phyloP scores from a whole-genome alignment of 2,113 vertebrate species.

The Lucifuga dentata region DNA sequence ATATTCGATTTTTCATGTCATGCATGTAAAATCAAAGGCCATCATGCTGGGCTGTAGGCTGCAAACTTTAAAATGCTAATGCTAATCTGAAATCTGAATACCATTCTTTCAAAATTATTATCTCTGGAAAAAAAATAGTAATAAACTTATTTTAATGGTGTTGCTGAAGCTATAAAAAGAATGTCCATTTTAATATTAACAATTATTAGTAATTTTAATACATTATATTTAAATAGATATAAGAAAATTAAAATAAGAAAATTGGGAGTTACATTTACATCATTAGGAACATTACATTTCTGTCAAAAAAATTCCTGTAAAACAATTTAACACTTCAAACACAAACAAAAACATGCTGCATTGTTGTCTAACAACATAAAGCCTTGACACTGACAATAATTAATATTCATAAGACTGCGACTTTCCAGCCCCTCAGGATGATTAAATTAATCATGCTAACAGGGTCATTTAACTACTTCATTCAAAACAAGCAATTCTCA shows the following conservation, averaged over 20 bases:
- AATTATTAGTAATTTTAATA: too few species aligned
- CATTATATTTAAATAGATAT: too few species aligned
- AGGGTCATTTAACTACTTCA: conserved; percentile 79
- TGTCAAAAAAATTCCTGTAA: conserved; percentile 52
- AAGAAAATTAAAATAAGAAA: too few species aligned
- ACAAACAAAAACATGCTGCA: conserved; percentile 64
- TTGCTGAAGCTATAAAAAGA: conserved; percentile 29
- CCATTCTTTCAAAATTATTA: too few species aligned
- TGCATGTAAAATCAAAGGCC: conserved; percentile 70
- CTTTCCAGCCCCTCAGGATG: conserved; percentile 75
- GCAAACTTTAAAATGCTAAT: conserved; percentile 54
- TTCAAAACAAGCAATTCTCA: conserved; percentile 75
- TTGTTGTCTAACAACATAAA: conserved; percentile 73
- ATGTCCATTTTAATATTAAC: conserved; percentile 43
- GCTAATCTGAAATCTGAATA: conserved; percentile 40
- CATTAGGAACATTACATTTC: too few species aligned
- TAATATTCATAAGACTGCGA: conserved; percentile 76
- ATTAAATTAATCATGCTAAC: conserved; percentile 81
- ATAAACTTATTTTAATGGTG: conserved; percentile 56
- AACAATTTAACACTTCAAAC: conserved; percentile 58
- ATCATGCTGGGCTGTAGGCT: conserved; percentile 36
- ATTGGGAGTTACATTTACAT: too few species aligned
- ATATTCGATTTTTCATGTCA: conserved; percentile 74
- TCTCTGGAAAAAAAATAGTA: too few species aligned
- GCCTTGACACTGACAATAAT: conserved; percentile 68